phyloP scores from a whole-genome alignment of 2,113 vertebrate genomes.

The Chamaetylas fuelleborni region DNA sequence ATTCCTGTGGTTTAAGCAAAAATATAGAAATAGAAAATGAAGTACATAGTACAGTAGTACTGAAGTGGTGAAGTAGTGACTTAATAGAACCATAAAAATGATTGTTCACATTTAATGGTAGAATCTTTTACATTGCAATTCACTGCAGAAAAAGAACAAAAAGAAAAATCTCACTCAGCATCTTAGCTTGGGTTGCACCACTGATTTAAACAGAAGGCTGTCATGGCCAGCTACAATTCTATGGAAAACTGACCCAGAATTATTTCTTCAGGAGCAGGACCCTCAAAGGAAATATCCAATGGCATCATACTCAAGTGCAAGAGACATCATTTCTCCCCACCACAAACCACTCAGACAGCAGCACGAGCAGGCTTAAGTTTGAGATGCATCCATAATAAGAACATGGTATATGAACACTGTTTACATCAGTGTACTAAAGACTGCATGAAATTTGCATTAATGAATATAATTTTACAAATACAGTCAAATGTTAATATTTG shows the following conservation, averaged over 20 bases:
- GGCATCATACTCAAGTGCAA: neutral
- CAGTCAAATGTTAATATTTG: slow-evolving; percentile 31
- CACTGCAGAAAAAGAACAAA: neutral
- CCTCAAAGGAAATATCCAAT: neutral
- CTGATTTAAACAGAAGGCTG: neutral
- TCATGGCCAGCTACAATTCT: neutral
- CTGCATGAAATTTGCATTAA: slow-evolving; percentile 13
- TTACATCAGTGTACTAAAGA: slow-evolving; percentile 15
- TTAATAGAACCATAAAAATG: neutral
- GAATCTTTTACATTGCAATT: neutral
- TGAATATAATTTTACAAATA: slow-evolving; percentile 20
- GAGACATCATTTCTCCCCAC: neutral
- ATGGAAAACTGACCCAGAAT: neutral
- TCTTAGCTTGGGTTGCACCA: neutral
- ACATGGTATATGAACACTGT: neutral
- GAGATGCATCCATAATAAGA: neutral
- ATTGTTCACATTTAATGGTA: neutral
- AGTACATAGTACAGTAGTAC: neutral
- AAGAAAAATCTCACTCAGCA: neutral
- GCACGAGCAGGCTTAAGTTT: neutral
- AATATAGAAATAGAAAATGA: neutral
- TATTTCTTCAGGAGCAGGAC: neutral
- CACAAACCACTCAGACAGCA: neutral
- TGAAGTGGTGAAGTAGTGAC: neutral
- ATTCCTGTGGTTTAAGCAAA: neutral